Evolutionary conservation across 2,888 invertebrate genomes (phyloP).

Genomic region (Malachius bipustulatus): DNA sequence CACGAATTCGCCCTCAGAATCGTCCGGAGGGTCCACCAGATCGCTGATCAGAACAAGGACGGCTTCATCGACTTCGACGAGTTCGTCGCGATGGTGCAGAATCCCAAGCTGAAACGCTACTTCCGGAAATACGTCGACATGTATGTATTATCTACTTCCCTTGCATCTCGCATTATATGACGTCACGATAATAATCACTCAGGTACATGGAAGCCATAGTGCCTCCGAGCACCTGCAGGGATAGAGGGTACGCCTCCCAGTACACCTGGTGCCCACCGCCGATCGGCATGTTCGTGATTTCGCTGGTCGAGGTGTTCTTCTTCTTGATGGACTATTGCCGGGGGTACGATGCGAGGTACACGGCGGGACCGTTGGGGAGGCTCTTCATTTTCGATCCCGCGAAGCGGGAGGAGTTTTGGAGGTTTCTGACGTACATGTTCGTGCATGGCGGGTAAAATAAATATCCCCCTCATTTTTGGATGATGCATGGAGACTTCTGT

Average conservation of each 20-base stretch:
- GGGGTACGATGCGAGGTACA: conserved; percentile 26
- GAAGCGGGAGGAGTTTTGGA: conserved; percentile 78
- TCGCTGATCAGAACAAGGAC: conserved; percentile 51
- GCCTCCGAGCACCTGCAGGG: conserved; percentile 9
- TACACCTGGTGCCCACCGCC: conserved; percentile 89
- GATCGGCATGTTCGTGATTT: conserved; percentile 80
- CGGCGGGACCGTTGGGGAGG: conserved; percentile 56
- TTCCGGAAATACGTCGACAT: conserved; percentile 49
- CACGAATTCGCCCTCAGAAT: conserved; percentile 29
- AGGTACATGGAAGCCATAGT: conserved; percentile 21
- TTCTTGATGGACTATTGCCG: conserved; percentile 36
- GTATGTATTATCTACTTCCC: conserved; percentile 37
- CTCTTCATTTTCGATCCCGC: conserved; percentile 79
- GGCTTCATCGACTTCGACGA: conserved; percentile 58
- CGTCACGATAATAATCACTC: conserved; percentile 9
- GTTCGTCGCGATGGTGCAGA: conserved; percentile 55
- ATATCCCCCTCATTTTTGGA: no score
- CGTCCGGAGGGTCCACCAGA: conserved; percentile 50
- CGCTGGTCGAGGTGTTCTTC: conserved; percentile 69
- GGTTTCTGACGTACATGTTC: conserved; percentile 90
- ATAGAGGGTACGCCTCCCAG: conserved; percentile 69
- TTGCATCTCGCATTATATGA: background rate
- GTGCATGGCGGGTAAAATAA: conserved; percentile 85
- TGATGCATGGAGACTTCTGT: no score
- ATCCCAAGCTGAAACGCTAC: conserved; percentile 46